These are phyloP conservation scores for Condylura cristata DNA, from an alignment of 2,113 vertebrate genomes.

Conservation along the genomic window DNA sequence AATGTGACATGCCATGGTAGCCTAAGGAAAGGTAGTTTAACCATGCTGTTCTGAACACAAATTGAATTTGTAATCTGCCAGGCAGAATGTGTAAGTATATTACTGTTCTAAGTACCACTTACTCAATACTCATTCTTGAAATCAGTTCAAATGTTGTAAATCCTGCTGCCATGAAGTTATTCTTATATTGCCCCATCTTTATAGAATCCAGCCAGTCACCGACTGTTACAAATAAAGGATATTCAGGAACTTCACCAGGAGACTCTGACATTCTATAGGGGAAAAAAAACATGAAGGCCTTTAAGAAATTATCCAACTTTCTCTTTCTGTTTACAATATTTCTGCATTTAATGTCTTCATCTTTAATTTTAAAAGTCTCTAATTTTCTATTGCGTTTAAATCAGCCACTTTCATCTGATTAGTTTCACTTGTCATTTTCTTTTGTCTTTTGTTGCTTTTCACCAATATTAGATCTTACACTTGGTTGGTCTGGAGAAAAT, in stretches of 20 bases:
- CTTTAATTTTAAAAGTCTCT: neutral
- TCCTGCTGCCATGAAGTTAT: slow-evolving; percentile 95
- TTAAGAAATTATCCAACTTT: neutral
- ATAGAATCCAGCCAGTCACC: slow-evolving; percentile 98
- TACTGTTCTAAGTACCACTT: slow-evolving; percentile 83
- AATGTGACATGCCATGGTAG: neutral
- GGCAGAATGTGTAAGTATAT: neutral
- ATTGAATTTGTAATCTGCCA: neutral
- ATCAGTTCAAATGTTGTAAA: slow-evolving; percentile 95
- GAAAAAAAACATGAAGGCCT: neutral
- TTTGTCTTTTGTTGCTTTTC: neutral
- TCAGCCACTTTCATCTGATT: neutral
- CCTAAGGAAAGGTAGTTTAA: neutral
- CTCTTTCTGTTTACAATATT: neutral
- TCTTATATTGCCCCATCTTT: slow-evolving; percentile 99
- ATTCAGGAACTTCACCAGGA: slow-evolving; percentile 93
- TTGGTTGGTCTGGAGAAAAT: neutral
- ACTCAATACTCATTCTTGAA: slow-evolving; percentile 97
- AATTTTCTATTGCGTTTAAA: slow-evolving; percentile 32
- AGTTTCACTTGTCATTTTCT: neutral
- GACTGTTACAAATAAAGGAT: slow-evolving; percentile 96
- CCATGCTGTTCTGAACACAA: neutral
- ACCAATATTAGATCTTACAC: neutral
- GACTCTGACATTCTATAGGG: slow-evolving; percentile 92
- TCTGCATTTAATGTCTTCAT: neutral